Percentiles rank a stretch among this genome's conserved stretches.
phyloP scores from a whole-genome alignment of 2,797 vertebrate species.

The Alca torda region DNA sequence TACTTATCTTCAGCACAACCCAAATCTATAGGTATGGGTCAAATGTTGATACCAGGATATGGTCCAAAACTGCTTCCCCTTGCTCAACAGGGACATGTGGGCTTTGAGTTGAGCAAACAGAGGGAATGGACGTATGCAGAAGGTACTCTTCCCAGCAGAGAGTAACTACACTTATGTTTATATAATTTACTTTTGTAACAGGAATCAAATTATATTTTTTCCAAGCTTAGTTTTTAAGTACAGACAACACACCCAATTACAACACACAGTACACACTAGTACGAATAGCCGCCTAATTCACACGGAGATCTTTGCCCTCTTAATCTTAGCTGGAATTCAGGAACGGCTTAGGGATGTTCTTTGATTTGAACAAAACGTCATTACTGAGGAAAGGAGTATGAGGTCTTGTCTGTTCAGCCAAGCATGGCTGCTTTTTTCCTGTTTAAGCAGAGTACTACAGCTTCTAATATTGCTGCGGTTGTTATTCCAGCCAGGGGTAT shows the following conservation, averaged over 20 bases:
- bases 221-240: neutral
- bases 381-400: neutral
- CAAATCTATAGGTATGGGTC: neutral
- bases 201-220: neutral
- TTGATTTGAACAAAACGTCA: neutral
- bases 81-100: neutral
- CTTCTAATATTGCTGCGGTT: neutral
- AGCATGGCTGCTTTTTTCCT: neutral
- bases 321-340: conserved; percentile 56
- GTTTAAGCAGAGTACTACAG: neutral
- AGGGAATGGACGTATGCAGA: neutral
- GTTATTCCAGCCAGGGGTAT: neutral
- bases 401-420: neutral
- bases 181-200: neutral
- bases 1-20: neutral
- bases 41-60: neutral
- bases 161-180: neutral
- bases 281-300: neutral
- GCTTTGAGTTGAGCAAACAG: neutral
- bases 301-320: conserved; percentile 29
- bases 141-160: neutral
- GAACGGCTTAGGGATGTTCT: neutral
- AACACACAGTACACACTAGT: neutral
- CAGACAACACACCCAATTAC: neutral
- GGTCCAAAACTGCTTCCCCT: neutral